A percentile compares a stretch with the other conserved stretches of the same genome.
Conservation (phyloP, 2,113 vertebrate species). For the Zosterops hypoxanthus region DNA sequence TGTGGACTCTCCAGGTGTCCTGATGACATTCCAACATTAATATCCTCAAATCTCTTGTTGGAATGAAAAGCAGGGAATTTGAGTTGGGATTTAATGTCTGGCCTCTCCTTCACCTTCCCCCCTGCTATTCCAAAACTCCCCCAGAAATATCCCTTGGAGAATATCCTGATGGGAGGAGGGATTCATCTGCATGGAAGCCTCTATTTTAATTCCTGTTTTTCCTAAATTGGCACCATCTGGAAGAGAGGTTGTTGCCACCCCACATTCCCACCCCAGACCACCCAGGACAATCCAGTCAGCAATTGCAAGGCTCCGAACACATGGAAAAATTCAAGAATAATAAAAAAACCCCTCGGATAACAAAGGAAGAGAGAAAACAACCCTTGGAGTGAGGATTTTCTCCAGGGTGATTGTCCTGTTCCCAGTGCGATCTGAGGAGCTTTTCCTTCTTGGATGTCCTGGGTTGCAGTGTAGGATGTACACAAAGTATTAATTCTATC, state of each 20-base stretch:
- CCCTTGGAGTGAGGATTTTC: neutral
- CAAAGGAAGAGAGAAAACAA: neutral
- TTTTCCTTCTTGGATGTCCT: neutral
- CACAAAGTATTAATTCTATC: too few relatives aligned
- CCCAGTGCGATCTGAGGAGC: neutral
- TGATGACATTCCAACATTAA: neutral
- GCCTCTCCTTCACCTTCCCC: neutral
- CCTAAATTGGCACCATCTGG: neutral
- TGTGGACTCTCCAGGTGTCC: neutral
- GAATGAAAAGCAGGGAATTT: neutral
- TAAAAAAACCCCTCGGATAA: neutral
- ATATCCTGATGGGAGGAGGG: neutral
- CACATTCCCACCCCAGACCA: neutral
- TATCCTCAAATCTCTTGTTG: neutral
- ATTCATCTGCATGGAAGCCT: neutral
- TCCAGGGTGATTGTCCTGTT: neutral
- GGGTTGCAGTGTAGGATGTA: too few relatives aligned
- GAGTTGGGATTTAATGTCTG: neutral
- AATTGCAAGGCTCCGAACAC: rapidly evolving
- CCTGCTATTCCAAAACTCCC: neutral
- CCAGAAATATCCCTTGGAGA: neutral
- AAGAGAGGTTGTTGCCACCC: neutral
- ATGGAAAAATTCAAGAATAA: neutral
- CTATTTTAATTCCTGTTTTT: neutral
- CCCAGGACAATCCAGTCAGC: neutral